Evolutionary conservation across 2,113 vertebrate genomes (phyloP), one percentile per base, ranked within the genome.

Genomic region (Mormyrus iriodes): DNA sequence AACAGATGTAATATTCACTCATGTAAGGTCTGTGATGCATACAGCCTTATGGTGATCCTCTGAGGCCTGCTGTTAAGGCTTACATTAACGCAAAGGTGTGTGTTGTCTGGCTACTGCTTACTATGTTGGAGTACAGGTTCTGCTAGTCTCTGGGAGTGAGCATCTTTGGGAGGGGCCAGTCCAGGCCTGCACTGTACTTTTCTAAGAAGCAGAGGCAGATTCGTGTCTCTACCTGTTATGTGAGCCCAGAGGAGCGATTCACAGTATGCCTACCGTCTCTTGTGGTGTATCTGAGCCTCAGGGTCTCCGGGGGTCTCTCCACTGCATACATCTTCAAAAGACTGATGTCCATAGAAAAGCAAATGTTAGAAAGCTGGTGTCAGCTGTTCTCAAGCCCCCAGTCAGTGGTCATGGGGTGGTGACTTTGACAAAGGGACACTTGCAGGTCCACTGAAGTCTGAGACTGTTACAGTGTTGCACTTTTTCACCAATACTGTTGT

Each of bases 121-220:
- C 49, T 76, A 76, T 87, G 84, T 79, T 21, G 85, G 49, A 76
- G 51, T 55, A 79, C 89, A 53, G 89, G 89, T 90, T 86, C 61
- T 35, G 48, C 83, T 27, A 44, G 85, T 87, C 61, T 73, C 24
- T 21, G 82, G 82, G 76, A 82, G 76, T 39, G 76, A 15, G 46
- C n/a, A 21, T 86, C 21, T 73, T 39, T 85, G 53, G 89, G 84
- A 27, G 49, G 69, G 48, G 79, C 85, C 85, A 90, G 89, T 87
- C 48, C 61, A 79, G 85, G 52, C 89, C 35, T 90, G 89, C 55
- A 35, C 55, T 42, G 4, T 42, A 42, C n/a, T 44, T 85, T 46
- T 39, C 76, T 79, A 15, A 35, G 21, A 46, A 53, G n/a, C 42
- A 35, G 39, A 58, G 35, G 13, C 65, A 73, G 73, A 76, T 10